Evolutionary conservation across 30 jellyfish, hydroid and myxozoan genomes (phyloP).

Genomic region (Clytia hemisphaerica): DNA sequence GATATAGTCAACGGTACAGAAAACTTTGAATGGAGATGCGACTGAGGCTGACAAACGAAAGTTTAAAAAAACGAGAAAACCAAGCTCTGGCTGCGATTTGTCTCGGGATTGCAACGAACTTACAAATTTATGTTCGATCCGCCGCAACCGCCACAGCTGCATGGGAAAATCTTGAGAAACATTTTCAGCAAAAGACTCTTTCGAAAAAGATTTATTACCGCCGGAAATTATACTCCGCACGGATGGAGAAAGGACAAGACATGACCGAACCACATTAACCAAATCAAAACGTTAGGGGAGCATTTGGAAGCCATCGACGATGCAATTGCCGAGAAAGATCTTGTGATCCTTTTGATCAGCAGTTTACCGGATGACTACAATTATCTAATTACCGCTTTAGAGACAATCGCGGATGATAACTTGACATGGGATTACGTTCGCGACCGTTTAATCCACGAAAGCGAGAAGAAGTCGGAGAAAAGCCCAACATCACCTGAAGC

Average conservation of each 20-base stretch:
- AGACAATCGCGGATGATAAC: constrained; percentile 41
- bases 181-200: constrained; percentile 40
- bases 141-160: constrained; percentile 52
- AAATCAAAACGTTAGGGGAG: constrained; percentile 29
- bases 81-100: no score
- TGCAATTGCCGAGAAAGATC: constrained; percentile 37
- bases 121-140: constrained; percentile 50
- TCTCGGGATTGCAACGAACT: constrained; percentile 25
- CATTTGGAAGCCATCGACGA: constrained; percentile 46
- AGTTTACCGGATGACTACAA: constrained; percentile 41
- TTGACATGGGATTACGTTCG: no score
- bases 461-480: constrained; percentile 6
- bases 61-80: no score
- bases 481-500: background rate
- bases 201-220: constrained; percentile 44
- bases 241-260: constrained; percentile 32
- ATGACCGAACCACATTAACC: constrained; percentile 41
- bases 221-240: constrained; percentile 34
- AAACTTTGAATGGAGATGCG: no score
- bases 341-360: background rate
- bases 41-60: no score
- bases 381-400: constrained; percentile 41
- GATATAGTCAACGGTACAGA: no score
- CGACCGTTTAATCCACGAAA: constrained; percentile 9
- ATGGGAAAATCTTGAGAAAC: constrained; percentile 53